Base-by-base conservation (phyloP, 1,140 invertebrate genomes). In the Homarus americanus region DNA sequence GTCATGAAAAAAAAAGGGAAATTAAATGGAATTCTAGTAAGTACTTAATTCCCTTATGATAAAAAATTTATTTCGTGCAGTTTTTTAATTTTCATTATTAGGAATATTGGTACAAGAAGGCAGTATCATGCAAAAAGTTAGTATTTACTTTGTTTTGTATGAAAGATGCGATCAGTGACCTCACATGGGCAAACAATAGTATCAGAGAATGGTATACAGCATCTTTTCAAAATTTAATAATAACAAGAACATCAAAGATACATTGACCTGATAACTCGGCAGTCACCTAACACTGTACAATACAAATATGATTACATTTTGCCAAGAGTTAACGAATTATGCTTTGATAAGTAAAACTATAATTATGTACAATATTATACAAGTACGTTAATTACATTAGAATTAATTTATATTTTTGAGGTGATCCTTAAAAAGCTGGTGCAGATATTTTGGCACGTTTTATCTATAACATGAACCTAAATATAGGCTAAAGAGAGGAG, bases 281-380 rank as follows among this genome's bases (percentile, higher is more conserved):
- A 89, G 66, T 82, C 87, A 73, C 63, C 87, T 89, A 89, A 89
- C 87, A 89, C 87, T 89, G 87, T 89, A 89, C 87, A 89, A 89
- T 89, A 89, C 87, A 89, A 89, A 89, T 82, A 73, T n/a, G 87
- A 82, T 73, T 75, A 89, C 58, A 73, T 36, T 80, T 82, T 89
- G 79, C 79, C 87, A 89, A 87, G 85, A 78, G 34, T 87, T n/a
- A 87, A 87, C 85, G 75, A 87, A 82, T 82, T 89, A 89, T 89
- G 80, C 66, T 75, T 69, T 82, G 40, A 73, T 80, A 82, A 66
- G 80, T 82, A 89, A 89, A 89, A 53, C 79, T 89, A 82, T 87
- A 15, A 58, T 38, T 87, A 87, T 89, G 58, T 89, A 89, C 87
- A 89, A 75, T 82, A 89, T 89, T 28, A 82, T 89, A 89, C 87